Conservation (phyloP, 1,140 invertebrate species). For the Bathynomus jamesi region DNA sequence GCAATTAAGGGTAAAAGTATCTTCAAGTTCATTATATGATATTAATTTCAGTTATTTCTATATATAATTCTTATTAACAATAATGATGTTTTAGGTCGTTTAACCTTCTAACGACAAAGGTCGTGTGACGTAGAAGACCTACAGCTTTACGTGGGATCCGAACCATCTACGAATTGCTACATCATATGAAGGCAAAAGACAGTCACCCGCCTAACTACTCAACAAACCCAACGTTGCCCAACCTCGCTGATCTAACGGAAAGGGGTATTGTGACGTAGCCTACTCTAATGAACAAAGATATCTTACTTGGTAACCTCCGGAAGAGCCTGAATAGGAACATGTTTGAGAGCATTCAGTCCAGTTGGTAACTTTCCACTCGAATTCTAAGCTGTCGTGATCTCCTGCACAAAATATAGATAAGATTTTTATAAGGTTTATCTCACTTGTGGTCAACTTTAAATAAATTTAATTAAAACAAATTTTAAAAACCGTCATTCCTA, state of each 20-base stretch:
- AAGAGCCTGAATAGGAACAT: conserved; percentile 69
- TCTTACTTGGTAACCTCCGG: conserved; percentile 44
- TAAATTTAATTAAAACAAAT: neutral
- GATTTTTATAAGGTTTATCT: neutral
- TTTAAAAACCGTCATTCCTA: neutral
- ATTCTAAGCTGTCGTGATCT: conserved; percentile 46
- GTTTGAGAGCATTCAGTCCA: conserved; percentile 80
- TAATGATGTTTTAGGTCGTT: too few species aligned
- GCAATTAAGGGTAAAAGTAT: neutral
- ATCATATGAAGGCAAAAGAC: too few species aligned
- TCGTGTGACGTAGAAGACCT: too few species aligned
- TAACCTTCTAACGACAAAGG: too few species aligned
- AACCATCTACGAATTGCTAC: too few species aligned
- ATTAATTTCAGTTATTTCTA: neutral
- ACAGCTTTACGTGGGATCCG: too few species aligned
- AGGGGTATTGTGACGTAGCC: too few species aligned
- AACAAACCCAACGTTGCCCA: too few species aligned
- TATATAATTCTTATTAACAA: conserved; percentile 7
- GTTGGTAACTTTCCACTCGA: conserved; percentile 68
- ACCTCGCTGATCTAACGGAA: too few species aligned
- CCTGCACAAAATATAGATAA: neutral
- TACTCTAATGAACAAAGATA: too few species aligned
- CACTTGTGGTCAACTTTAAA: neutral
- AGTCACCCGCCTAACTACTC: too few species aligned
- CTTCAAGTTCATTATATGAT: conserved; percentile 1